Conservation (phyloP, 1,140 invertebrate genomes). For the Micrasema longulum region DNA sequence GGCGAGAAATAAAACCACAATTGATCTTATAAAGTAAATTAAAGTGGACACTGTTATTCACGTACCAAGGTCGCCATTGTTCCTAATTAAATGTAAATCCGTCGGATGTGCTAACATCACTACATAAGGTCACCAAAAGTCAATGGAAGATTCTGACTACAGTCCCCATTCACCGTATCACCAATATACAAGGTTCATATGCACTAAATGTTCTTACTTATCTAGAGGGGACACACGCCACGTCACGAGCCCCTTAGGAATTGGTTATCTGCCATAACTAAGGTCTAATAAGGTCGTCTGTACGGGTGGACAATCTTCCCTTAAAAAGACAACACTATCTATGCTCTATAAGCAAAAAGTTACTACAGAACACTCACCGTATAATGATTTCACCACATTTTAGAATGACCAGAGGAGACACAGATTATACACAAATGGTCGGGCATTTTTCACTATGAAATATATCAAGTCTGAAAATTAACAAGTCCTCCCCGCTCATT, state of each 20-base stretch:
- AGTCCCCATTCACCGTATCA: conserved; percentile 24
- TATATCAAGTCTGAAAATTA: too few species aligned
- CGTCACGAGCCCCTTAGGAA: neutral
- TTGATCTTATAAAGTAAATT: conserved; percentile 35
- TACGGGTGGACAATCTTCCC: conserved; percentile 37
- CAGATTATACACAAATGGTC: conserved; percentile 1
- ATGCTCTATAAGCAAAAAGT: conserved; percentile 47
- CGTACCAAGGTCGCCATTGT: conserved; percentile 7
- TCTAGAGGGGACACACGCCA: conserved; percentile 10
- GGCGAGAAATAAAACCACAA: conserved; percentile 40
- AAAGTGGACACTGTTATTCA: conserved; percentile 5
- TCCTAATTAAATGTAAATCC: neutral
- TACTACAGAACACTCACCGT: conserved; percentile 33
- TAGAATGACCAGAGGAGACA: conserved; percentile 18
- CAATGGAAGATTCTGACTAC: conserved; percentile 31
- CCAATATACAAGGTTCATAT: conserved; percentile 23
- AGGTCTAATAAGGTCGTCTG: conserved; percentile 40
- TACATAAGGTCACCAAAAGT: conserved; percentile 36
- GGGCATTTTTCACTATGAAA: neutral
- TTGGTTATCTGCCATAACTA: conserved; percentile 11
- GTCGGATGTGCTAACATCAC: neutral
- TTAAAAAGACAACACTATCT: conserved; percentile 44
- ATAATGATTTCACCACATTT: conserved; percentile 15
- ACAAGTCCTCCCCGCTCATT: too few species aligned
- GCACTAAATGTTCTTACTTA: conserved; percentile 17